phyloP scores from a whole-genome alignment of 2,113 vertebrate species.

The Thalassarche chlororhynchos region DNA sequence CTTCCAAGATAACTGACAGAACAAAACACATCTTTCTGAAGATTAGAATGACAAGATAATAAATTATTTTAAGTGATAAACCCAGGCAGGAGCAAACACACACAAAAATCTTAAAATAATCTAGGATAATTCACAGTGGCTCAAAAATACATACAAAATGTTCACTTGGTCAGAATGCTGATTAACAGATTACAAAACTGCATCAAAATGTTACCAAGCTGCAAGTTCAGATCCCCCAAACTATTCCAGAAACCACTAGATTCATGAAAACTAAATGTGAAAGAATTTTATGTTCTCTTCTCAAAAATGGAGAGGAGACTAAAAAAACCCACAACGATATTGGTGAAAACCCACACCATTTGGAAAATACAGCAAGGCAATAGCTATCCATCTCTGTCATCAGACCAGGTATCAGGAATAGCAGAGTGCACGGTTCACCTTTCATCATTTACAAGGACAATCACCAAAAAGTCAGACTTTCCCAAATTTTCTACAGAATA shows the following conservation, averaged over 20 bases:
- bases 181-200: neutral
- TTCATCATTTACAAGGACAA: neutral
- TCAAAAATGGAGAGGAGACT: neutral
- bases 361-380: neutral
- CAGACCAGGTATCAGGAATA: neutral
- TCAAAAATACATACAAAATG: neutral
- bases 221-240: neutral
- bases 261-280: neutral
- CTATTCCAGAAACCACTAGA: neutral
- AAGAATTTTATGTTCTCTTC: neutral
- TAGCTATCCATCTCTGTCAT: neutral
- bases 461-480: neutral
- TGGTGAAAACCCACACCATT: neutral
- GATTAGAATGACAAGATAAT: neutral
- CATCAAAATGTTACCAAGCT: neutral
- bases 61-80: neutral
- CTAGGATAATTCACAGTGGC: neutral
- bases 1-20: neutral
- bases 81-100: neutral
- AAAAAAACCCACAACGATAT: neutral
- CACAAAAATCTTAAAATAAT: neutral
- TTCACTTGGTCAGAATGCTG: neutral
- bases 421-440: neutral
- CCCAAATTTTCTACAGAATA: neutral
- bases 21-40: neutral